Conservation (phyloP, 1,140 invertebrate species). For the Brachionus plicatilis region DNA sequence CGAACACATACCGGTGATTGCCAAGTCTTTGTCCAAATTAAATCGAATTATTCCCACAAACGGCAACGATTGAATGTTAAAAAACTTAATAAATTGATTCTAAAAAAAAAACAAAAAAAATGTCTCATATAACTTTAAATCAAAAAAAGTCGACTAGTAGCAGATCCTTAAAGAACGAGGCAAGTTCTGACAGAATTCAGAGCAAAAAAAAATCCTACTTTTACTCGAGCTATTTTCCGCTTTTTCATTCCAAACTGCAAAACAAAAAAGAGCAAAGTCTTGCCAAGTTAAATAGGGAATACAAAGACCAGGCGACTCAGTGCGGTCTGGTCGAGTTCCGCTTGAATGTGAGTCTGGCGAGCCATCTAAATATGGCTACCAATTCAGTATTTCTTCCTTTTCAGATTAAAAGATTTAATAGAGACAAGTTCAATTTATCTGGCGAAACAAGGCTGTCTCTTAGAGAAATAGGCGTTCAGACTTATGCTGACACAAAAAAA, state of each 20-base stretch:
- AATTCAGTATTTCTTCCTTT: neutral
- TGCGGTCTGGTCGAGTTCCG: neutral
- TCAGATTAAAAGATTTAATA: neutral
- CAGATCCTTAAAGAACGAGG: neutral
- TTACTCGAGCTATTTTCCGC: neutral
- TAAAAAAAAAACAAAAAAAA: neutral
- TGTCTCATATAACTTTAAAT: neutral
- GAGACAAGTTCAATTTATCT: neutral
- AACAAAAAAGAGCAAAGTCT: neutral
- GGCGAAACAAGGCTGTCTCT: neutral
- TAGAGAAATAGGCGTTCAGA: slow-evolving; percentile 23
- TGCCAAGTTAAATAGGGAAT: neutral
- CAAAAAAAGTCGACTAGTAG: neutral
- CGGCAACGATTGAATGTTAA: neutral
- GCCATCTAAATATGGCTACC: neutral
- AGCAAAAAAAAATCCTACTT: neutral
- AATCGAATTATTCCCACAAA: neutral
- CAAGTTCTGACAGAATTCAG: neutral
- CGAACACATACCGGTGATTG: neutral
- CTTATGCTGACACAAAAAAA: neutral
- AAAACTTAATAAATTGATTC: neutral
- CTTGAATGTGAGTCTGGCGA: neutral
- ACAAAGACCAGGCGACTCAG: neutral
- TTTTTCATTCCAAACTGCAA: slow-evolving; percentile 2
- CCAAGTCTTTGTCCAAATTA: neutral